phyloP scores from a whole-genome alignment of 2,888 invertebrate species.

The Nymphalis polychloros region DNA sequence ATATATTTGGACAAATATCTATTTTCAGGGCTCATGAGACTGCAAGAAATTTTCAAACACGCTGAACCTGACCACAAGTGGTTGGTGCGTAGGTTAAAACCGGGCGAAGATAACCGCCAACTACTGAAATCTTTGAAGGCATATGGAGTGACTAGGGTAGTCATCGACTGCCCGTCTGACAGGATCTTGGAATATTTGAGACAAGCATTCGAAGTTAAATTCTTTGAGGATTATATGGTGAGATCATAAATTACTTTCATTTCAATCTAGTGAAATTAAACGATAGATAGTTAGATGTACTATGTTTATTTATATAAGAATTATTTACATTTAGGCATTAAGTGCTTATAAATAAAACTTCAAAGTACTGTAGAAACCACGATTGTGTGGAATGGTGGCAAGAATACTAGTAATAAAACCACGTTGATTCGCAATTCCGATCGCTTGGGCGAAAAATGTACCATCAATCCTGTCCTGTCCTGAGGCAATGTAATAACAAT shows the following conservation, averaged over 20 bases:
- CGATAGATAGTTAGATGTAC: too few relatives aligned
- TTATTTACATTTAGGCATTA: too few relatives aligned
- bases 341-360: too few relatives aligned
- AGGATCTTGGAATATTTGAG: constrained; percentile 84
- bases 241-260: constrained; percentile 6
- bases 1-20: too few relatives aligned
- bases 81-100: constrained; percentile 84
- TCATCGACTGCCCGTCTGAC: constrained; percentile 88
- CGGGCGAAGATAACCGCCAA: constrained; percentile 82
- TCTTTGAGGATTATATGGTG: constrained; percentile 91
- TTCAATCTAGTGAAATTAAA: background rate
- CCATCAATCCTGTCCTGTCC: too few relatives aligned
- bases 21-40: constrained; percentile 84
- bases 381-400: too few relatives aligned
- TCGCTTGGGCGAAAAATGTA: too few relatives aligned
- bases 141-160: constrained; percentile 85
- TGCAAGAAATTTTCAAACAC: constrained; percentile 90
- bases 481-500: too few relatives aligned
- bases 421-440: too few relatives aligned
- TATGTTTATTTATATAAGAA: too few relatives aligned
- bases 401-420: too few relatives aligned
- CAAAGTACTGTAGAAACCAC: too few relatives aligned
- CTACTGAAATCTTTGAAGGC: constrained; percentile 88
- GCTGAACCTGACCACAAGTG: constrained; percentile 86
- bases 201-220: constrained; percentile 91